phyloP scores from a whole-genome alignment of 1,140 invertebrate species.

The Drosophila nebulosa region DNA sequence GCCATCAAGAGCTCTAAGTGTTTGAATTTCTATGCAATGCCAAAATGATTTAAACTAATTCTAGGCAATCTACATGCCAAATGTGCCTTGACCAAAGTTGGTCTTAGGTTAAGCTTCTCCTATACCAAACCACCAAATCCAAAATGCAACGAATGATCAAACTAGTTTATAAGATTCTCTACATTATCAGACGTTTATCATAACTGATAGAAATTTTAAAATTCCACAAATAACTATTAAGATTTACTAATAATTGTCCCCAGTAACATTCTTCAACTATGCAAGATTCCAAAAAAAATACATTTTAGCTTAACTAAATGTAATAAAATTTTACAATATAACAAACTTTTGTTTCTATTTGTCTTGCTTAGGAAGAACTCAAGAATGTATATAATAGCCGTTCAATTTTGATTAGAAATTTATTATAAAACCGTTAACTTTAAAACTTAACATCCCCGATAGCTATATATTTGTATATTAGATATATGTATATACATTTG shows the following conservation, averaged over 20 bases:
- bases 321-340: too few relatives aligned
- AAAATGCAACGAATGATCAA: slow-evolving; percentile 16
- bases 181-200: slow-evolving; percentile 1
- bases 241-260: background rate
- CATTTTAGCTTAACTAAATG: background rate
- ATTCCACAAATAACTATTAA: background rate
- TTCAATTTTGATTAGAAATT: slow-evolving; percentile 24
- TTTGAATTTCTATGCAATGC: slow-evolving; percentile 9
- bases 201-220: background rate
- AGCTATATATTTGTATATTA: background rate
- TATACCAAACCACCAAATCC: slow-evolving; percentile 27
- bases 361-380: too few relatives aligned
- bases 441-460: slow-evolving; percentile 31
- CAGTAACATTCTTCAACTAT: background rate
- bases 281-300: background rate
- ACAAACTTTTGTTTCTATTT: too few relatives aligned
- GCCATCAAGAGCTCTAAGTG: slow-evolving; percentile 54
- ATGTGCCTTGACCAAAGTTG: slow-evolving; percentile 52
- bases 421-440: slow-evolving; percentile 43
- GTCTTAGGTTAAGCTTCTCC: slow-evolving; percentile 12
- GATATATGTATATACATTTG: background rate
- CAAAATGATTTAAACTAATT: slow-evolving; percentile 30
- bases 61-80: slow-evolving; percentile 31
- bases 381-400: too few relatives aligned
- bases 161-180: background rate